These are phyloP conservation scores for Conomelus anceps DNA, from an alignment of 2,888 invertebrate species.

Conservation along the genomic window DNA sequence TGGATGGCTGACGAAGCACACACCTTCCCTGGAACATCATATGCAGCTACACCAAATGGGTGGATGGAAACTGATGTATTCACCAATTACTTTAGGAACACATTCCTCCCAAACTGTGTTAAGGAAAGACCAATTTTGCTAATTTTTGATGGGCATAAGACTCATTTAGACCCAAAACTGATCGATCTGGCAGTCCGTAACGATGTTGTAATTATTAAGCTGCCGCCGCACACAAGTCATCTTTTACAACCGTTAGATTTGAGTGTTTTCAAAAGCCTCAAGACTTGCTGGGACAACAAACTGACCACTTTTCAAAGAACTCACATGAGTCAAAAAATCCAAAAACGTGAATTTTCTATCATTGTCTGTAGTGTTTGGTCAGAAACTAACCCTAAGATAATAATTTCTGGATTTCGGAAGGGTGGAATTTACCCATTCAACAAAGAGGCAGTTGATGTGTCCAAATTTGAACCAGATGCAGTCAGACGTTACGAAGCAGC, in stretches of 20 bases:
- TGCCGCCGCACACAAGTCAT: slow-evolving; percentile 29
- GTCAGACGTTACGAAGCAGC: neutral
- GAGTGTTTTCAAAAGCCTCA: slow-evolving; percentile 36
- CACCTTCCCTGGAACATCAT: slow-evolving; percentile 34
- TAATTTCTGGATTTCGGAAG: slow-evolving; percentile 34
- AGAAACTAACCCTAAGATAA: slow-evolving; percentile 30
- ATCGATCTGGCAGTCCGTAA: slow-evolving; percentile 12
- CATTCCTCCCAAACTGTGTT: slow-evolving; percentile 20
- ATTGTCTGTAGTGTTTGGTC: slow-evolving; percentile 33
- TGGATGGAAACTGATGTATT: slow-evolving; percentile 38
- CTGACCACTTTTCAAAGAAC: slow-evolving; percentile 35
- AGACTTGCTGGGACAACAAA: slow-evolving; percentile 33
- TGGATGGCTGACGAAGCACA: slow-evolving; percentile 35
- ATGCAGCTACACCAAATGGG: slow-evolving; percentile 36
- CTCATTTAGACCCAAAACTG: slow-evolving; percentile 16
- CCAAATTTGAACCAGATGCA: slow-evolving; percentile 7
- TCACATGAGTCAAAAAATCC: slow-evolving; percentile 31
- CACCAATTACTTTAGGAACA: slow-evolving; percentile 33
- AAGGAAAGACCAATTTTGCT: slow-evolving; percentile 17
- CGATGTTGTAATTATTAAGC: slow-evolving; percentile 21
- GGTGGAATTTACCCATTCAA: slow-evolving; percentile 35
- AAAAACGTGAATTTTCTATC: slow-evolving; percentile 33
- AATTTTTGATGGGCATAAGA: slow-evolving; percentile 24
- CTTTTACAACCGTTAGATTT: slow-evolving; percentile 36
- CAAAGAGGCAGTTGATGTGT: slow-evolving; percentile 22